phyloP scores from a whole-genome alignment of 2,113 vertebrate genomes.

The Herpetotheres cachinnans region DNA sequence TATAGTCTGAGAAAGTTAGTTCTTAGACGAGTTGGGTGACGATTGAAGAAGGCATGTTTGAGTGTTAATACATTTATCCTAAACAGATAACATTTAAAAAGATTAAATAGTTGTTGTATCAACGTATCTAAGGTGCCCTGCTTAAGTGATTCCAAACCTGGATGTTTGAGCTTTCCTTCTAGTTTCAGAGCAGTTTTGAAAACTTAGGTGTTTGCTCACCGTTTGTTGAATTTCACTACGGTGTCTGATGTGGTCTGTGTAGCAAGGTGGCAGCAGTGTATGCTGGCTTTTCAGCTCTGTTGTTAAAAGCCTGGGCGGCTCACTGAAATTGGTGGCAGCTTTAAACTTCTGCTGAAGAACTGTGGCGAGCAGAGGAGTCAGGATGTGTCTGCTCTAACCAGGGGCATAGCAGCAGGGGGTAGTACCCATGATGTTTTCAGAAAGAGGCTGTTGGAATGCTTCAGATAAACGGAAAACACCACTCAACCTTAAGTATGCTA shows the following conservation, averaged over 20 bases:
- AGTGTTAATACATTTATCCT: background rate
- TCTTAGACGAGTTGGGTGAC: background rate
- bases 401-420: background rate
- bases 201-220: background rate
- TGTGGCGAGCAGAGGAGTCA: background rate
- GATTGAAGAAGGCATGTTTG: background rate
- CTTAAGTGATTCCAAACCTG: background rate
- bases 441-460: background rate
- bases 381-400: background rate
- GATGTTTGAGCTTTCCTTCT: background rate
- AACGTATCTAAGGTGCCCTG: background rate
- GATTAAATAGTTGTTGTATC: background rate
- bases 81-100: background rate
- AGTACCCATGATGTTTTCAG: rapidly evolving
- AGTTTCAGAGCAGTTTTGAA: background rate
- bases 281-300: background rate
- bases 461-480: background rate
- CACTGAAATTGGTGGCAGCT: background rate
- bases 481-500: background rate
- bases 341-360: background rate
- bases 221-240: background rate
- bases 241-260: too few relatives aligned
- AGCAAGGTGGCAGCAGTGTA: background rate
- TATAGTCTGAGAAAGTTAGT: background rate
- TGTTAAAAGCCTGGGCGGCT: background rate